Conservation (phyloP, 2,113 vertebrate species). For the Tychaedon coryphoeus region DNA sequence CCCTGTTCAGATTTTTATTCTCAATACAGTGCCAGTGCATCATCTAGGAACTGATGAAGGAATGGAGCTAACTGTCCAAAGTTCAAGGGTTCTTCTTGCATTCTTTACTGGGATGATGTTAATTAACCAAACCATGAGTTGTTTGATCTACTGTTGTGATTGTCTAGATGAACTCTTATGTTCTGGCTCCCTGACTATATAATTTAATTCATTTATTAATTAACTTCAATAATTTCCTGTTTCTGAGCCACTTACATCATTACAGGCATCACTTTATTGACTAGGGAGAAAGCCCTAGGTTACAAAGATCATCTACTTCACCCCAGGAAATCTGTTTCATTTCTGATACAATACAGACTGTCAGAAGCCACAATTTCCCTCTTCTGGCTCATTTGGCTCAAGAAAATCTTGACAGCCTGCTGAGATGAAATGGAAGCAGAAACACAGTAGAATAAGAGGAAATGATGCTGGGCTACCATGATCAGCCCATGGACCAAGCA, state of each 20-base stretch:
- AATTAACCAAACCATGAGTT: neutral
- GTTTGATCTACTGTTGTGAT: neutral
- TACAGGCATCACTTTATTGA: neutral
- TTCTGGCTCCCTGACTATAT: neutral
- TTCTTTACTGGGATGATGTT: neutral
- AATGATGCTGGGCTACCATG: neutral
- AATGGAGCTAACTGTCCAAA: neutral
- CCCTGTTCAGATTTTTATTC: neutral
- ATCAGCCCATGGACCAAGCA: neutral
- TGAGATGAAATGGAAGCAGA: neutral
- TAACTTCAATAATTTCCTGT: neutral
- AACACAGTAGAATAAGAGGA: neutral
- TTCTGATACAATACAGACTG: neutral
- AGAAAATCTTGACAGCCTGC: neutral
- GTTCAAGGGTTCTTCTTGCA: neutral
- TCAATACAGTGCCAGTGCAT: neutral
- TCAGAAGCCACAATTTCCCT: neutral
- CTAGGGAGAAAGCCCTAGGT: neutral
- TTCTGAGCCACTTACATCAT: neutral
- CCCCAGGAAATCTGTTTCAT: neutral
- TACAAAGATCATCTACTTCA: neutral
- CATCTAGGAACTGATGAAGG: neutral
- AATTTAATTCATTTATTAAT: neutral
- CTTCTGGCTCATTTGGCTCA: neutral
- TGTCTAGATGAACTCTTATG: neutral